Percentiles rank a stretch among this genome's conserved stretches.
These are phyloP conservation scores for Lipotes vexillifer DNA, from an alignment of 2,113 vertebrate species.

Conservation along the genomic window DNA sequence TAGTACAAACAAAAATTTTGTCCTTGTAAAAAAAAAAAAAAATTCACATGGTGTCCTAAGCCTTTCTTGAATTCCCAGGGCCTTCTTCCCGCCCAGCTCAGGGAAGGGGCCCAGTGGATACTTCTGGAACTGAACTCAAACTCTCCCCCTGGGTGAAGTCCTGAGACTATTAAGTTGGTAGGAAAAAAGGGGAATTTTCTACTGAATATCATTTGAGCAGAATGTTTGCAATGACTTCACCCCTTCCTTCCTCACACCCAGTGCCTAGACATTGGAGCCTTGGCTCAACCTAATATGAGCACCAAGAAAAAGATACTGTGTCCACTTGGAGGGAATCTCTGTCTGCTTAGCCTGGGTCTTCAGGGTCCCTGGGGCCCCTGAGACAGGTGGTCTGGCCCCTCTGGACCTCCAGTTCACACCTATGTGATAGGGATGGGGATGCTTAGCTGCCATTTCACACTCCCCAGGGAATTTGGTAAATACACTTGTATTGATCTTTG, in stretches of 20 bases:
- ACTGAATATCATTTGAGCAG: too few species aligned
- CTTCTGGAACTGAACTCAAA: too few species aligned
- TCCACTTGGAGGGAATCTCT: neutral
- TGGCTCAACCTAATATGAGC: neutral
- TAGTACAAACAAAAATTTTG: constrained; percentile 36
- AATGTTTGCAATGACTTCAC: neutral
- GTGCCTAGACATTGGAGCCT: neutral
- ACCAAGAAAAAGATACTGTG: neutral
- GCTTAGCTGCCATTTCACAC: neutral
- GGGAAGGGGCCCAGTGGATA: too few species aligned
- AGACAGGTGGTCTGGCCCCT: neutral
- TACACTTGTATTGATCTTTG: neutral
- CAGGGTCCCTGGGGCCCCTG: neutral
- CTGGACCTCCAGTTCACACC: neutral
- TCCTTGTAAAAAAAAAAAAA: neutral
- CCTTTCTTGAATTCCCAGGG: too few species aligned
- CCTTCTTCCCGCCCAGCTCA: too few species aligned
- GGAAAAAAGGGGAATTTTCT: too few species aligned
- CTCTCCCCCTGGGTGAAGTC: too few species aligned
- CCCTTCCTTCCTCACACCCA: neutral
- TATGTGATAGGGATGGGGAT: neutral
- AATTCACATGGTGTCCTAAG: too few species aligned
- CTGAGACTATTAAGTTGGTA: too few species aligned
- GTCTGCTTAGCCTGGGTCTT: accelerated
- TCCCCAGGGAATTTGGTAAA: neutral